Evolutionary conservation across 2,113 vertebrate genomes (phyloP), one percentile per base, ranked within the genome.

Genomic region (Sinocyclocheilus grahami): DNA sequence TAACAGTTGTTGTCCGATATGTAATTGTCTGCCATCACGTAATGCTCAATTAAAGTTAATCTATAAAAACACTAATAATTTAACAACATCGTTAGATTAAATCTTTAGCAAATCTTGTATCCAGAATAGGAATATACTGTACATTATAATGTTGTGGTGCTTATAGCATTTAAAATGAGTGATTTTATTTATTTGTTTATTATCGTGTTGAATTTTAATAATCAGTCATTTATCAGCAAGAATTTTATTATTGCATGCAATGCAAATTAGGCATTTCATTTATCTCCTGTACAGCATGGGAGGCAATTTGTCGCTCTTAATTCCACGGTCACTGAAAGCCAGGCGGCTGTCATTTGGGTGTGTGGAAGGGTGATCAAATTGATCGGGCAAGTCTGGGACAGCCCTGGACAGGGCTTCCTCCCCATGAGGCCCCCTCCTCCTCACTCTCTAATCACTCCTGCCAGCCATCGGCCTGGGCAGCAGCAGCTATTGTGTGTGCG

Each of bases 391-490:
- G 67, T 46, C 65, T 81, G 78, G 78, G 85, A 86, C 85, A 62
- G 46, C 63, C 16, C 67, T 78, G 74, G 84, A 85, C 37, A 85
- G 39, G 24, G 62, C 24, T 37, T 39, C 13, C 24, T 79, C 69
- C 67, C 85, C 85, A 80, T 72, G 85, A 75, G 85, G 58, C 67
- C 78, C 46, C 20, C 53, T 62, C 78, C 78, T 75, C 53, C 78
- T 74, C 85, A 33, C 81, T 55, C 42, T 72, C 78, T 81, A 92
- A 94, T 93, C 91, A 91, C 83, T 78, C 74, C 91, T 93, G 92
- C 91, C 92, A 93, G 92, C 86, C 84, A 88, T 85, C 86, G 88
- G 90, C 86, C 91, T 89, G 92, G 92, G 92, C 93, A 93, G 24
- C 33, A 46, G 80, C 76, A 90, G 89, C 89, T 92, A 88, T 82